These are phyloP conservation scores for Cranoglanis bouderius DNA, from an alignment of 2,113 vertebrate species.

Conservation along the genomic window DNA sequence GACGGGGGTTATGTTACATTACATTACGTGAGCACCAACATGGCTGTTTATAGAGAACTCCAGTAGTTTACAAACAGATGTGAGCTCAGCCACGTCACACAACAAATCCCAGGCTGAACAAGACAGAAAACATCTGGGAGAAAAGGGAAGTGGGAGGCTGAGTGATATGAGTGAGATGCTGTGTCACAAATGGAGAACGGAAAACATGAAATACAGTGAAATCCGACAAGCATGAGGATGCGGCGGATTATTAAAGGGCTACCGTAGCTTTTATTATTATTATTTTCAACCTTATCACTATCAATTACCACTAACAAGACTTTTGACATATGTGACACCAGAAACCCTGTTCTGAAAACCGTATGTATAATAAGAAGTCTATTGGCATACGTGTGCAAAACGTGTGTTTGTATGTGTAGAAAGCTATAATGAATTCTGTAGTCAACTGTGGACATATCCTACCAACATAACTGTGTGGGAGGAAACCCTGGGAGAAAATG, in stretches of 20 bases:
- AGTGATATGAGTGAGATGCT: slow-evolving; percentile 17
- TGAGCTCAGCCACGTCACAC: slow-evolving; percentile 63
- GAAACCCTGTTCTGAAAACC: neutral
- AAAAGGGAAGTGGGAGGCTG: slow-evolving; percentile 28
- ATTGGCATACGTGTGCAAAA: neutral
- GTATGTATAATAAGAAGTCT: neutral
- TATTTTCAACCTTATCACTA: neutral
- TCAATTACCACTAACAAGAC: neutral
- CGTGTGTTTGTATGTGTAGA: neutral
- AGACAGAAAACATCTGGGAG: slow-evolving; percentile 74
- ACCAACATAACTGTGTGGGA: neutral
- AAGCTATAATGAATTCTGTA: neutral
- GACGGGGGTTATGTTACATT: neutral
- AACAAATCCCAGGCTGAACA: slow-evolving; percentile 45
- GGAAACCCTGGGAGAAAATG: neutral
- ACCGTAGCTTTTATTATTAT: neutral
- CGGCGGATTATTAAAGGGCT: neutral
- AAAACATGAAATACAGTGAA: neutral
- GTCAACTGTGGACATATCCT: neutral
- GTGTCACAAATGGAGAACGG: neutral
- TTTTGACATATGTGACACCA: neutral
- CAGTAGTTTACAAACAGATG: slow-evolving; percentile 76
- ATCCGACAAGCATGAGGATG: neutral
- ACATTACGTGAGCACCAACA: slow-evolving; percentile 44
- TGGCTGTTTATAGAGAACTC: slow-evolving; percentile 73